Percentiles rank a stretch among this genome's conserved stretches.
phyloP scores from a whole-genome alignment of 2,797 vertebrate species.

The Pteronotus mesoamericanus region DNA sequence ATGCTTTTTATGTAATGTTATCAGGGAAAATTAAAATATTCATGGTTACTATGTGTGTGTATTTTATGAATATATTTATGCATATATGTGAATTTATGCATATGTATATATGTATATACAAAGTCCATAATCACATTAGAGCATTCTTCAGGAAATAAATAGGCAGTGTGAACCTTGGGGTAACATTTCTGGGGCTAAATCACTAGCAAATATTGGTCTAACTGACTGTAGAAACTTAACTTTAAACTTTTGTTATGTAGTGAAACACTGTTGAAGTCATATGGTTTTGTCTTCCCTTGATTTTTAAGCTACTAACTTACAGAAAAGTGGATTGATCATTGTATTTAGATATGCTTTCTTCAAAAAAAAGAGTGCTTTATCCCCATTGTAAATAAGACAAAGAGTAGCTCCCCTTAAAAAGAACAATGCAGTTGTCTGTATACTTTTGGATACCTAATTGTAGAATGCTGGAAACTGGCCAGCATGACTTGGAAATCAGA shows the following conservation, averaged over 20 bases:
- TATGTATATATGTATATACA: neutral
- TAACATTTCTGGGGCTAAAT: neutral
- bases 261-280: neutral
- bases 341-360: conserved; percentile 23
- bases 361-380: neutral
- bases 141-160: neutral
- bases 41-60: neutral
- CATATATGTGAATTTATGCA: neutral
- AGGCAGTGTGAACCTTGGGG: neutral
- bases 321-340: neutral
- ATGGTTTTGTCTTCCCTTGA: neutral
- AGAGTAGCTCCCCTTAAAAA: neutral
- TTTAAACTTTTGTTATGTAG: conserved; percentile 5
- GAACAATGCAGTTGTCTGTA: neutral
- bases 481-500: neutral
- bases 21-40: neutral
- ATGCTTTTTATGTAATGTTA: neutral
- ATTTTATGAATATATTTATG: neutral
- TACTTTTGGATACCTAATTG: neutral
- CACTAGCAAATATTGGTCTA: neutral
- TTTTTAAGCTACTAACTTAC: conserved; percentile 4
- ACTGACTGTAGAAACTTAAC: neutral
- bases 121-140: conserved; percentile 12
- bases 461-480: neutral
- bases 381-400: neutral